Evolutionary conservation across 1,140 invertebrate species (phyloP).

Genomic region (Vanessa tameamea): DNA sequence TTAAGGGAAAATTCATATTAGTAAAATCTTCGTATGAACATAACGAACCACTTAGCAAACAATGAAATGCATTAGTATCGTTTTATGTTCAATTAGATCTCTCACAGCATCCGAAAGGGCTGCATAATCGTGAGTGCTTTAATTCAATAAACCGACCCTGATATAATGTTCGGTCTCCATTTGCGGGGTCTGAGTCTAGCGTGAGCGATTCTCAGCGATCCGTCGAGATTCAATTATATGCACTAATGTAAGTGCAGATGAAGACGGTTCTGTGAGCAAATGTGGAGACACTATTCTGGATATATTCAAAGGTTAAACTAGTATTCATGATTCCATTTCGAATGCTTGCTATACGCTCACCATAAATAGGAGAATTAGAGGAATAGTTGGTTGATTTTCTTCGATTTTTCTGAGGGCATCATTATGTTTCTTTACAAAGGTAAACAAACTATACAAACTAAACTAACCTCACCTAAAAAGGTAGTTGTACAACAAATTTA

Average conservation of each 20-base stretch:
- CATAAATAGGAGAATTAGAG: too few relatives aligned
- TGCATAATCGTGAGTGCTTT: slow-evolving; percentile 9
- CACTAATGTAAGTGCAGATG: slow-evolving; percentile 20
- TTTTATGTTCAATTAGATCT: neutral
- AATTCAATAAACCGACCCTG: slow-evolving; percentile 11
- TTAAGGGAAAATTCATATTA: too few relatives aligned
- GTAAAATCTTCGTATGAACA: too few relatives aligned
- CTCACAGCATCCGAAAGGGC: slow-evolving; percentile 5
- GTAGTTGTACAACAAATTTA: too few relatives aligned
- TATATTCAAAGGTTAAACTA: neutral
- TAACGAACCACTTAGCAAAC: too few relatives aligned
- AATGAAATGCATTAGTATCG: neutral
- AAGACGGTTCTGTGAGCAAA: slow-evolving; percentile 8
- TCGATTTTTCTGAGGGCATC: too few relatives aligned
- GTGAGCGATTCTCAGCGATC: slow-evolving; percentile 13
- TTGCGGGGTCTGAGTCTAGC: slow-evolving; percentile 9
- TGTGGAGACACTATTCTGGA: neutral
- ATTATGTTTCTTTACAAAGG: too few relatives aligned
- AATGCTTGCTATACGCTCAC: too few relatives aligned
- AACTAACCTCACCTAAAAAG: too few relatives aligned
- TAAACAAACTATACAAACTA: too few relatives aligned
- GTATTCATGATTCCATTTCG: neutral
- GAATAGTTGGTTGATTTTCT: too few relatives aligned
- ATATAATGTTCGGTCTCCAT: slow-evolving; percentile 15
- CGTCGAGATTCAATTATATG: slow-evolving; percentile 20